These are phyloP conservation scores for Peromyscus californicus DNA, from an alignment of 2,113 vertebrate genomes.

Conservation along the genomic window DNA sequence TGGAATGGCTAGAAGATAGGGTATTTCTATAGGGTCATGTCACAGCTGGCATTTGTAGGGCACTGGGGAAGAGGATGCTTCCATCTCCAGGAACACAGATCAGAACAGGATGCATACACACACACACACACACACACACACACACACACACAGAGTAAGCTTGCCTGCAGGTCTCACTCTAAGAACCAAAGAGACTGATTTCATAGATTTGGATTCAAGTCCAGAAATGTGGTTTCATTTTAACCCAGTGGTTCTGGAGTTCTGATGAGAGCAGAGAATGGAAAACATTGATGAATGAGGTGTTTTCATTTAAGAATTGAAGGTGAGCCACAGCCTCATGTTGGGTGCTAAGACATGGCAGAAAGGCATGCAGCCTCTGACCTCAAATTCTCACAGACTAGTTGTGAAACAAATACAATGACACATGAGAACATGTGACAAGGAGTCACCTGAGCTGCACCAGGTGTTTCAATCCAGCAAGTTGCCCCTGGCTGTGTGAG, in stretches of 20 bases:
- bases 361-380: not conserved
- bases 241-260: not conserved
- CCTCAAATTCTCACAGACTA: not conserved
- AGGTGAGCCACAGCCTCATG: not conserved
- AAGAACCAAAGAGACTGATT: not conserved
- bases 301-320: not conserved
- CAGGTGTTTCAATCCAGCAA: not conserved
- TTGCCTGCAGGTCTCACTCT: not conserved
- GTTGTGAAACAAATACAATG: not conserved
- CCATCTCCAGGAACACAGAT: fast-evolving
- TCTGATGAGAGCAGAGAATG: not conserved
- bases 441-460: not conserved
- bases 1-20: not conserved
- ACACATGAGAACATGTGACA: fast-evolving
- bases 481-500: not conserved
- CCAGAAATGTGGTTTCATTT: not conserved
- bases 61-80: not conserved
- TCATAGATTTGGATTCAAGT: not conserved
- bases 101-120: fast-evolving
- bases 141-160: not conserved
- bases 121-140: not conserved
- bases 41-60: not conserved
- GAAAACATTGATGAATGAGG: not conserved
- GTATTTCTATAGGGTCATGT: not conserved
- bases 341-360: not conserved